Base-by-base conservation (phyloP, 2,113 vertebrate species). In the Lynx canadensis region DNA sequence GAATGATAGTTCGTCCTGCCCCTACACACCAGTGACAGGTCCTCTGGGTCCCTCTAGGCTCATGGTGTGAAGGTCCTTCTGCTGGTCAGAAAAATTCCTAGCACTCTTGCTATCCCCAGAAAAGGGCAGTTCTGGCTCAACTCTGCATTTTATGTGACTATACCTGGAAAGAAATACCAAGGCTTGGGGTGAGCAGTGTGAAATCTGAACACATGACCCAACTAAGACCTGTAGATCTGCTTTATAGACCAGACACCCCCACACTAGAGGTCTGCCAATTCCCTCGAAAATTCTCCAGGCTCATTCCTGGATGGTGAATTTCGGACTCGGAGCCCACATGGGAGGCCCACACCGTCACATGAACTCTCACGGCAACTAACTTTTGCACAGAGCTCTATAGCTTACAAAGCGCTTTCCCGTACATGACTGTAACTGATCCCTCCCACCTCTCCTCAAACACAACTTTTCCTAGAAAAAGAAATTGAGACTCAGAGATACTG, bases 401-500 rank as follows among this genome's bases (percentile, higher is more conserved):
- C 65, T 92, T 87, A 88, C 66, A 95, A 91, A 82, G 38, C 80
- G 88, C 69, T 79, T 83, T 4, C 19, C 82, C 78, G 83, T 16
- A 55, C 21, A 52, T 21, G 69, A 52, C 18, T 76, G 31, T 69
- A 96, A 90, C 21, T 36, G 50, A 78, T 27, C 55, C 73, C 71
- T 23, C 13, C 29, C 45, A 1, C 1, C 13, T 41, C 45, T 81
- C 11, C 71, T 6, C 18, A 11, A 76, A 82, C 21, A 82, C 27
- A 36, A 74, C n/a, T 82, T n/a, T 76, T 89, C 50, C 57, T 71
- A 91, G 76, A 88, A 80, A 87, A 96, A 94, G 29, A 93, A 91
- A 69, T 0, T 21, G 71, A 90, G 38, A 48, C 63, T 87, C 68
- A 66, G 73, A 91, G 50, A 85, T 23, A 48, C 48, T 9, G 80